These are phyloP conservation scores for Notechis scutatus DNA, from an alignment of 2,113 vertebrate genomes.

Conservation along the genomic window DNA sequence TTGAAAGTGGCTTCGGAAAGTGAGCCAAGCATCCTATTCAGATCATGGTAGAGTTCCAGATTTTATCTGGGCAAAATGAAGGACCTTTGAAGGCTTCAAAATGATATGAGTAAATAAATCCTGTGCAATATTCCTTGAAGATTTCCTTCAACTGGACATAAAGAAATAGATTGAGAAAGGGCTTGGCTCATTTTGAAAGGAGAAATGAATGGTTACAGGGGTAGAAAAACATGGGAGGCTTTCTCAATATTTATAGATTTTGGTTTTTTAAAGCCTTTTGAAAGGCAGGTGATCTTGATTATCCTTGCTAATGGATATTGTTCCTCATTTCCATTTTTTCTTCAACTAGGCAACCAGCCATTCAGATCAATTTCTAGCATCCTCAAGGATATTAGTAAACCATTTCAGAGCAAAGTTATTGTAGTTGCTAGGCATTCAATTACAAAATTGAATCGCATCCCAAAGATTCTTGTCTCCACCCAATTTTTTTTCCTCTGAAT, in stretches of 20 bases:
- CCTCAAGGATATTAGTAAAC: not conserved
- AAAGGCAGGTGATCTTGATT: not conserved
- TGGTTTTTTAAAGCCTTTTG: constrained; percentile 10
- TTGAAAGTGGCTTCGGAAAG: not conserved
- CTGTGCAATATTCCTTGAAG: not conserved
- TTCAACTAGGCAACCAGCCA: not conserved
- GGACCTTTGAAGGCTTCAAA: too few species aligned
- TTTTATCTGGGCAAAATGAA: not conserved
- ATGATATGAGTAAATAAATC: not conserved
- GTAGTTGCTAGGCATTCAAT: not conserved
- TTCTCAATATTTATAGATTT: not conserved
- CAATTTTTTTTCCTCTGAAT: not conserved
- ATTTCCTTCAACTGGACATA: not conserved
- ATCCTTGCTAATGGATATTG: constrained; percentile 11
- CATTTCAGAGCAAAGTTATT: not conserved
- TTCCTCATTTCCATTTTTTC: not conserved
- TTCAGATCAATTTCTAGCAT: constrained; percentile 5
- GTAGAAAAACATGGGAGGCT: not conserved
- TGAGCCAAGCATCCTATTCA: not conserved
- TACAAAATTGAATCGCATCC: not conserved
- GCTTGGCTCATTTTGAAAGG: not conserved
- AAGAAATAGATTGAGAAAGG: not conserved
- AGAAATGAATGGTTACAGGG: not conserved
- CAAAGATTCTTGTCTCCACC: not conserved
- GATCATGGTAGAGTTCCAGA: not conserved